Evolutionary conservation across 2,113 vertebrate species (phyloP), one percentile per base, ranked within the genome.

Genomic region (Entomyzon cyanotis): DNA sequence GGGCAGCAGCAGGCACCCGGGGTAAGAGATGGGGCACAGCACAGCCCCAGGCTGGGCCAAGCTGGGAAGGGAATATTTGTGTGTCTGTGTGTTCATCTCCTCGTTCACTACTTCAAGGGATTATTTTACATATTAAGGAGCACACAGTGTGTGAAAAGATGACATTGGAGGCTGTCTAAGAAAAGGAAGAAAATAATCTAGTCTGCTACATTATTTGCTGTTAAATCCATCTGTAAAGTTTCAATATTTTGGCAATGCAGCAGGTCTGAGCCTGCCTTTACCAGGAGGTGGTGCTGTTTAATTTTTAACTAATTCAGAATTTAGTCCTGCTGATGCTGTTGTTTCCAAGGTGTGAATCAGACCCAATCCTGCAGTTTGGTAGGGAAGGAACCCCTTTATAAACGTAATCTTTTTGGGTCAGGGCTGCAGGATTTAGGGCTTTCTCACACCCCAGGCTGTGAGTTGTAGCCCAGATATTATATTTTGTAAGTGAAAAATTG

Each of bases 241-340:
- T 37, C 50, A 5, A 0, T 35, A 21, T 19, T 5, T 78, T 75
- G 27, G 47, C 60, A 89, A 33, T n/a, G 46, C 30, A 22, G 69
- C 7, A 89, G 37, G 19, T 87, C 31, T 37, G 41, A 92, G 42
- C 75, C 39, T 55, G 13, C 17, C 53, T 93, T 88, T 71, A 56
- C 95, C 96, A 93, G 93, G 59, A 96, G 96, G 87, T 97, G 97
- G 95, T 90, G 91, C 89, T 95, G 76, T 92, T 94, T 85, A 70
- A 67, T 95, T 93, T 94, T 47, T 55, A 91, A 87, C 50, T 70
- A 70, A 47, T 50, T 42, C 2, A 4, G 31, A 55, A 30, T 37
- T 35, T 8, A 5, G 0, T 69, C 28, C 20, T 20, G 11, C 22
- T 24, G n/a, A 33, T 42, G 60, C 47, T 41, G 31, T 31, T 59